These are phyloP conservation scores for Ameiurus melas DNA, from an alignment of 2,113 vertebrate species.

Conservation along the genomic window DNA sequence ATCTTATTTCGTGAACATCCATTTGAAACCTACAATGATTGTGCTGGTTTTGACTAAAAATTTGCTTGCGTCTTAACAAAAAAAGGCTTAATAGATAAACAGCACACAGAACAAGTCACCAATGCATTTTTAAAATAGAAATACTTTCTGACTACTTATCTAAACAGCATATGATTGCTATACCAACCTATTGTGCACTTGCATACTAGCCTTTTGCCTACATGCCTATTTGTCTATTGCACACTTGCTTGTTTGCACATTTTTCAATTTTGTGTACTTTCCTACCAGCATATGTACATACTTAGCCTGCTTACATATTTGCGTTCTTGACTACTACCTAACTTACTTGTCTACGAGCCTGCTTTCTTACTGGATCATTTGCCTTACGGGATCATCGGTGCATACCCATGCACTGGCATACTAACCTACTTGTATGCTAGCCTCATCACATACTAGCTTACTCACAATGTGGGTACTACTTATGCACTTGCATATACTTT, in stretches of 20 bases:
- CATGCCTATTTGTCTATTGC: neutral
- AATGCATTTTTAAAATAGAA: neutral
- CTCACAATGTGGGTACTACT: neutral
- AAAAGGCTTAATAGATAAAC: constrained; percentile 1
- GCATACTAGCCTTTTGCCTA: neutral
- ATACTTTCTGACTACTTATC: neutral
- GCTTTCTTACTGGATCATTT: neutral
- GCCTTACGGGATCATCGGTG: no score
- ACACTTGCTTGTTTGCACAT: neutral
- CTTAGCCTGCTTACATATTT: neutral
- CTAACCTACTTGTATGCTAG: neutral
- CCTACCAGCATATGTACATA: neutral
- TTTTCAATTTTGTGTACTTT: neutral
- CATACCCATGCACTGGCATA: neutral
- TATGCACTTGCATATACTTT: neutral
- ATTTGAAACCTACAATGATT: neutral
- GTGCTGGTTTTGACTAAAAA: neutral
- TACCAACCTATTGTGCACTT: neutral
- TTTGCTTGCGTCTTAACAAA: neutral
- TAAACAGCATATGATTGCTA: neutral
- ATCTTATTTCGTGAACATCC: neutral
- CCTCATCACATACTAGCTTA: neutral
- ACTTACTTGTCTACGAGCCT: neutral
- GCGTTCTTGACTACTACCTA: neutral
- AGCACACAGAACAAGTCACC: neutral